Evolutionary conservation across 2,888 invertebrate species (phyloP).

Genomic region (Rapana venosa): DNA sequence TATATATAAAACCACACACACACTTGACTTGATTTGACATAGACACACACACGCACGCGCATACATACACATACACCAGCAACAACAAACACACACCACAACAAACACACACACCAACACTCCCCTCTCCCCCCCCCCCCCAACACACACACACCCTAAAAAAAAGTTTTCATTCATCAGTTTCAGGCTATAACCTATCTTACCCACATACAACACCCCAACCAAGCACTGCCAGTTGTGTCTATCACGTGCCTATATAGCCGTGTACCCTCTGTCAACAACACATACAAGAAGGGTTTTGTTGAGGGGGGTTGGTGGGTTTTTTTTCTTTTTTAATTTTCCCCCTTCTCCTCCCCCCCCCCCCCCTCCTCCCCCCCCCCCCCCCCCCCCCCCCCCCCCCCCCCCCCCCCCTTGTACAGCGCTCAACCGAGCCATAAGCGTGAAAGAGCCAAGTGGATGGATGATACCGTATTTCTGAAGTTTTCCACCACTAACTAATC

Average conservation of each 20-base stretch:
- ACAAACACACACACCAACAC: not conserved
- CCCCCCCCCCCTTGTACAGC: not conserved
- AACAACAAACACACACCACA: too few relatives aligned
- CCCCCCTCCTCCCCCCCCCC: not conserved
- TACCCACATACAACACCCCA: not conserved
- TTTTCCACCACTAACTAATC: not conserved
- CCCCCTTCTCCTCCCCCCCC: not conserved
- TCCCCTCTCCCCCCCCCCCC: not conserved
- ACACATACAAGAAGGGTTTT: not conserved
- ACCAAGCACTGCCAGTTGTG: not conserved
- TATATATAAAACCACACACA: not conserved
- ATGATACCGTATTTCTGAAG: conserved; percentile 1
- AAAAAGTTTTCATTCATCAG: not conserved
- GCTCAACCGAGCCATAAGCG: not conserved
- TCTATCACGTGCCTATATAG: not conserved
- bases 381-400: not conserved
- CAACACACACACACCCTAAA: not conserved
- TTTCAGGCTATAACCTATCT: not conserved
- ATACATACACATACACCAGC: too few relatives aligned
- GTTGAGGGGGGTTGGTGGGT: not conserved
- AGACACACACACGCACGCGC: too few relatives aligned
- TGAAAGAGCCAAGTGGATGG: not conserved
- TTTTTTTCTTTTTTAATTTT: not conserved
- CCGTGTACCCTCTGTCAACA: conserved; percentile 11
- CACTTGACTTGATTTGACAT: too few relatives aligned